These are phyloP conservation scores for Eupithecia exiguata DNA, from an alignment of 2,888 invertebrate species.

Conservation along the genomic window DNA sequence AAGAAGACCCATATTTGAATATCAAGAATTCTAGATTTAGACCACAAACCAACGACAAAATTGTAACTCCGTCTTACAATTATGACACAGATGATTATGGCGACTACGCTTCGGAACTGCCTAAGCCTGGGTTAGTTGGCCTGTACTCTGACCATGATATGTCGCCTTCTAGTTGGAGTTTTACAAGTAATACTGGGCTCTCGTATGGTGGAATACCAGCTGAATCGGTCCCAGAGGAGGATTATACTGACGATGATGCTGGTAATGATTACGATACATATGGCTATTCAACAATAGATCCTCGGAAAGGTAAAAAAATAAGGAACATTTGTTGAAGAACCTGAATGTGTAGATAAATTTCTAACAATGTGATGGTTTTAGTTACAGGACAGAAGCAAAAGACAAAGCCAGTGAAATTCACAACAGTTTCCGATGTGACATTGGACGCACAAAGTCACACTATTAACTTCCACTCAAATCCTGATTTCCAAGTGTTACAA, in stretches of 20 bases:
- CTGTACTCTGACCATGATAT: conserved; percentile 67
- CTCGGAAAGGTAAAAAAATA: conserved; percentile 62
- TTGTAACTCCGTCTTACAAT: conserved; percentile 38
- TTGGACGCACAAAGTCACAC: conserved; percentile 62
- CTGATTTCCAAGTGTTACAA: conserved; percentile 73
- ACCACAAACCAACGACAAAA: conserved; percentile 40
- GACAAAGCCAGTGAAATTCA: conserved; percentile 56
- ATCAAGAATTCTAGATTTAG: conserved; percentile 65
- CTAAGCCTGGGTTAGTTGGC: conserved; percentile 71
- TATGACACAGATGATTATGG: conserved; percentile 60
- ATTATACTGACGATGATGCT: conserved; percentile 57
- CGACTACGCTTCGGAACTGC: conserved; percentile 68
- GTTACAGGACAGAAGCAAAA: conserved; percentile 38
- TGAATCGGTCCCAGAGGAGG: conserved; percentile 40
- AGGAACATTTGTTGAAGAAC: neutral
- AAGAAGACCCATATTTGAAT: conserved; percentile 75
- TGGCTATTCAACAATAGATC: conserved; percentile 72
- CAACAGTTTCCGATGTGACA: conserved; percentile 47
- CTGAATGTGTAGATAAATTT: neutral
- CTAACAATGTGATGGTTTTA: neutral
- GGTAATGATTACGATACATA: conserved; percentile 49
- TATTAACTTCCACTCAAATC: conserved; percentile 69
- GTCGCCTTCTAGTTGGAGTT: conserved; percentile 55
- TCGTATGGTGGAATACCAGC: conserved; percentile 48
- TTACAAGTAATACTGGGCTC: conserved; percentile 48